Conservation (phyloP, 2,113 vertebrate species). For the Nibea albiflora region DNA sequence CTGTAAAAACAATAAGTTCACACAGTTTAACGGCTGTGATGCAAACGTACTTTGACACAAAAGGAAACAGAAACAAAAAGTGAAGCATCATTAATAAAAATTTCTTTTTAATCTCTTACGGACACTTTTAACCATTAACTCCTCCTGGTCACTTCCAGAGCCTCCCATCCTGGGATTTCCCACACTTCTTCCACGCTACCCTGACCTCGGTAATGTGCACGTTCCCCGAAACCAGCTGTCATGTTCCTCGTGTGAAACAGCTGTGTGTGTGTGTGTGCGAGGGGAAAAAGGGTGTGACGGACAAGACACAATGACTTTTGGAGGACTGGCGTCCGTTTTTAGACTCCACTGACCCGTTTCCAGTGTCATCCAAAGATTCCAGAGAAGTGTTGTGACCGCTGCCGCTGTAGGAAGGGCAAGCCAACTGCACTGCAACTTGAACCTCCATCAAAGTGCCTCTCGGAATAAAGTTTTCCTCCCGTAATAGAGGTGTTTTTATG, state of each 20-base stretch:
- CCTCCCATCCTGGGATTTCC: conserved; percentile 71
- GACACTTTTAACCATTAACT: conserved; percentile 4
- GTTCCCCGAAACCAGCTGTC: conserved; percentile 68
- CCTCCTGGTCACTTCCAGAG: conserved; percentile 27
- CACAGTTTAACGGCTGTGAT: not conserved
- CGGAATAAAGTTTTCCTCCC: conserved; percentile 63
- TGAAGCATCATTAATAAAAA: not conserved
- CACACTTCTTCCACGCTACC: conserved; percentile 56
- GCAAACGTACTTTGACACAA: not conserved
- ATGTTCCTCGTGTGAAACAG: conserved; percentile 55
- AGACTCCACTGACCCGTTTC: conserved; percentile 68
- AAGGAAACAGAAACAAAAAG: conserved; percentile 6
- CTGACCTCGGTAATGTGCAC: conserved; percentile 54
- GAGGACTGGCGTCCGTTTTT: conserved; percentile 62
- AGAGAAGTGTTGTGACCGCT: conserved; percentile 51
- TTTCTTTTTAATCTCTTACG: not conserved
- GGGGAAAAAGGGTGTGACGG: conserved; percentile 62
- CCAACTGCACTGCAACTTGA: conserved; percentile 57
- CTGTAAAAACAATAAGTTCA: not conserved
- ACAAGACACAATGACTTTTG: conserved; percentile 58
- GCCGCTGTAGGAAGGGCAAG: conserved; percentile 62
- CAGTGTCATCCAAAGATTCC: conserved; percentile 67
- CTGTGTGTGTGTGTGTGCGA: conserved; percentile 15
- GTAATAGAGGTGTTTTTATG: conserved; percentile 61
- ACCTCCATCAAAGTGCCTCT: conserved; percentile 48